A percentile compares a stretch with the other conserved stretches of the same genome.
These are phyloP conservation scores for Craseonycteris thonglongyai DNA, from an alignment of 2,113 vertebrate genomes.

Conservation along the genomic window DNA sequence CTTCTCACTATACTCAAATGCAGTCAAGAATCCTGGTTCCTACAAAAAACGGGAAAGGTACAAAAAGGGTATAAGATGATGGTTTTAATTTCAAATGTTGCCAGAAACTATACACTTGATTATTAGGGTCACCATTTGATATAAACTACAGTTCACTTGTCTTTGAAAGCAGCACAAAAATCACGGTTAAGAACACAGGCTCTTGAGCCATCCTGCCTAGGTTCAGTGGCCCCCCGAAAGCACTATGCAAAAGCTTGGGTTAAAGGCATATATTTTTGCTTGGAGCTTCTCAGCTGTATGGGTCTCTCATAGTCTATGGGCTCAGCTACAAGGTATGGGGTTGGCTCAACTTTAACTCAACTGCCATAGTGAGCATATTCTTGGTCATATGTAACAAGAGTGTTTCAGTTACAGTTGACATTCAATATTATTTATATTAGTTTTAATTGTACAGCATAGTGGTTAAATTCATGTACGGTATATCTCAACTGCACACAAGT, in stretches of 20 bases:
- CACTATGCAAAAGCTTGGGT: neutral
- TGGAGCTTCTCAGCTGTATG: neutral
- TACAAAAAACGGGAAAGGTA: constrained; percentile 66
- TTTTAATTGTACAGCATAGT: no score
- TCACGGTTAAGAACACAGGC: neutral
- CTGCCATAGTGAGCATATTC: neutral
- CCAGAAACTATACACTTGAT: neutral
- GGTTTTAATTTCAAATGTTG: neutral
- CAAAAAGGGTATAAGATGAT: neutral
- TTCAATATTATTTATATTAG: no score
- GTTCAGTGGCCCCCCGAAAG: neutral
- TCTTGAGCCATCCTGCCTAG: neutral
- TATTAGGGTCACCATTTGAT: neutral
- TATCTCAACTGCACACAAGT: neutral
- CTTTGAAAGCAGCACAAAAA: neutral
- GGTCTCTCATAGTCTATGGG: neutral
- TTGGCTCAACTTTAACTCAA: neutral
- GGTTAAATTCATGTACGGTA: neutral
- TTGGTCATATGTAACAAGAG: no score
- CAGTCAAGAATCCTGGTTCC: constrained; percentile 95
- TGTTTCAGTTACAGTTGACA: no score
- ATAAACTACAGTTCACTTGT: neutral
- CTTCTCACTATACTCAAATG: constrained; percentile 93
- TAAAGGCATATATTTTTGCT: neutral
- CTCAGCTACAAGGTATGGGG: neutral